Conservation (phyloP, 2,113 vertebrate genomes). For the Eurystomus gularis region DNA sequence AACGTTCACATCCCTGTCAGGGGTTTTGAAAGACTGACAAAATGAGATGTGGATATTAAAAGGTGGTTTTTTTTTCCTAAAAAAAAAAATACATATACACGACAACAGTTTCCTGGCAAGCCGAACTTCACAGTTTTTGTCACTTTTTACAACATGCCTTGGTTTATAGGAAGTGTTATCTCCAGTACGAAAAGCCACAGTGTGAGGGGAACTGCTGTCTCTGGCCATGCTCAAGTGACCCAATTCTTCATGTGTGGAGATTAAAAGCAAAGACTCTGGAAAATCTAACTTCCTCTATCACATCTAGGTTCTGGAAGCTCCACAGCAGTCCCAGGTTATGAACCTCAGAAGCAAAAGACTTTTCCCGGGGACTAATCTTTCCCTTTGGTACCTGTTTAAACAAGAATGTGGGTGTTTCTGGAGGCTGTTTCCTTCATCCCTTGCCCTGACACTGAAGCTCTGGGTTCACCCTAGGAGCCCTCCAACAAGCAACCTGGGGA, state of each 20-base stretch:
- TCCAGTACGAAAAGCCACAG: background rate
- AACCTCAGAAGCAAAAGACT: background rate
- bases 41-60: background rate
- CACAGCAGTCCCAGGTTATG: background rate
- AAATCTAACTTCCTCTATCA: background rate
- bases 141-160: slow-evolving; percentile 32
- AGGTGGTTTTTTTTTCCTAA: background rate
- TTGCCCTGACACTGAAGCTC: background rate
- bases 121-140: slow-evolving; percentile 48
- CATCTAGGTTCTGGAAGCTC: background rate
- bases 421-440: background rate
- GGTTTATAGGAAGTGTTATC: slow-evolving; percentile 42
- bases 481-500: accelerated
- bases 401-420: background rate
- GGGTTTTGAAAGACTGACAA: slow-evolving; percentile 11
- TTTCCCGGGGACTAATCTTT: background rate
- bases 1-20: background rate
- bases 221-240: slow-evolving; percentile 22
- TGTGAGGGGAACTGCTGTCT: background rate
- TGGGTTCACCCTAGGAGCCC: accelerated
- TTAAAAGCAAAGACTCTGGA: background rate
- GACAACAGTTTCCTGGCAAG: slow-evolving; percentile 27
- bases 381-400: background rate
- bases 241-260: background rate
- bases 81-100: background rate